Evolutionary conservation across 2,797 vertebrate genomes (phyloP), one percentile per base, ranked within the genome.

Genomic region (Myripristis murdjan): DNA sequence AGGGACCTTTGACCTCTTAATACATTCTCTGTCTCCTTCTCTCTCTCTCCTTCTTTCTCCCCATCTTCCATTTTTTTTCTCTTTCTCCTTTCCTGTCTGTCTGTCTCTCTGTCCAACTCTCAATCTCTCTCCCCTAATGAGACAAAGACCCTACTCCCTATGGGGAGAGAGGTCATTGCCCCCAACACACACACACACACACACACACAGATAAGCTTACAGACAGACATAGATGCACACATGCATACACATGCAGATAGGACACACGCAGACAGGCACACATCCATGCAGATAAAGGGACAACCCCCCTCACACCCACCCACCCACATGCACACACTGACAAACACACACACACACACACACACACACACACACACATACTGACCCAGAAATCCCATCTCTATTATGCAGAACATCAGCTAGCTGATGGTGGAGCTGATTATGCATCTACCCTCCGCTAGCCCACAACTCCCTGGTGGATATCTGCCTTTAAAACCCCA

Each of bases 371-470:
- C 59, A 78, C 20, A 59, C 74, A 83, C 68, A 90, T 74, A 73
- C 60, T 86, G 85, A 90, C 88, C 86, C 89, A 92, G 87, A 92
- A 90, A 92, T 89, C 87, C 88, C 85, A 85, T 89, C 84, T 88
- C 87, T 87, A 88, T 90, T 92, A 91, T 91, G 90, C 92, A 91
- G 87, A 92, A 89, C 88, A 93, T 92, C 91, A 92, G 89, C 89
- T 89, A 85, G 89, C 89, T 92, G 89, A 93, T 91, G 89, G 90
- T 83, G 76, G 77, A 87, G 85, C 89, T 92, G 89, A 93, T 92
- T 92, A 92, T 92, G 89, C 92, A 89, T 90, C 90, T 86, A 90
- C 88, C 88, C 91, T 87, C 84, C 43, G 79, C 85, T 58, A 84
- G 79, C 81, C 90, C 91, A 90, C 83, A 89, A 91, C 86, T 91